Base-by-base conservation (phyloP, 2,113 vertebrate species). In the Sardina pilchardus region DNA sequence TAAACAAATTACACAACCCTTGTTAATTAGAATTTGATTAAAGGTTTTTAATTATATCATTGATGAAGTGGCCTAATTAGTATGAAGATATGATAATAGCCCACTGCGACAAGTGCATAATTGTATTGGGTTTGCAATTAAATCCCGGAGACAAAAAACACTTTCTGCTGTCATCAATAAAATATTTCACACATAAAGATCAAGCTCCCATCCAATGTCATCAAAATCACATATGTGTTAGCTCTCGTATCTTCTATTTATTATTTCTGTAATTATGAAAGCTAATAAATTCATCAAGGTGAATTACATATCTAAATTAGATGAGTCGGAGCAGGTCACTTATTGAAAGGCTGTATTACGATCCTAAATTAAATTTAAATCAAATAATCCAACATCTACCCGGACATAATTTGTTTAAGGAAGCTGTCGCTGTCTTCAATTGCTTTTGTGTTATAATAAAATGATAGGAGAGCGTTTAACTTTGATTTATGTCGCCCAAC, bases 1-100 rank as follows among this genome's bases (percentile, higher is more conserved):
- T 93, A 96, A 96, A 94, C 95, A 96, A 96, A 96, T 96, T 94
- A 96, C 94, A 96, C 95, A 94, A 96, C 92, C 87, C 96, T 95
- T 95, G 96, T 97, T 98, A 97, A 99, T 98, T 97, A 97, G 93
- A 93, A 94, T 93, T 94, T 96, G 95, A 97, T 97, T 95, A 96
- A 96, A 96, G 94, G 94, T 96, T 97, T 92, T 95, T 97, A 97
- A 97, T 97, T 95, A 95, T 95, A 95, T 97, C 94, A 95, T 91
- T 94, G 95, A 95, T 92, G 94, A 96, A 96, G 94, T 95, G 92
- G 92, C 92, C 95, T 97, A 97, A 97, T 98, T 97, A 97, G 94
- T 94, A 93, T 91, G 93, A 94, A 94, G 94, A 96, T 96, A 95
- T 95, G 96, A 96, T 97, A 97, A 97, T 96, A 94, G 93, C 93